A percentile compares a stretch with the other conserved stretches of the same genome.
These are phyloP conservation scores for Lobophora halterata DNA, from an alignment of 2,888 invertebrate genomes.

Conservation along the genomic window DNA sequence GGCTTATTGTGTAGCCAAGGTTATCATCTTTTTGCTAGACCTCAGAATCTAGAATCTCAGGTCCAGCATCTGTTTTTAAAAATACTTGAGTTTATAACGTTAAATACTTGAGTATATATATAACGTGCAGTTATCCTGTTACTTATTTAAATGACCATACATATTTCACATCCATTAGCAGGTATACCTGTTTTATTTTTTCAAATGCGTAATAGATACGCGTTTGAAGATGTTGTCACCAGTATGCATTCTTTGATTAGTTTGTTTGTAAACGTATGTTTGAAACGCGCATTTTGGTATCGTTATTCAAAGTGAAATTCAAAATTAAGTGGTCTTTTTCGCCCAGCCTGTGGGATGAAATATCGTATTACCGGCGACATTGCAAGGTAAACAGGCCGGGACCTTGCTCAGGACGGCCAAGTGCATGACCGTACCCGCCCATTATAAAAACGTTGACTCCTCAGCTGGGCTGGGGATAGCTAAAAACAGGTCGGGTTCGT, in stretches of 20 bases:
- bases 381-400: constrained; percentile 69
- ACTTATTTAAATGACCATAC: constrained; percentile 1
- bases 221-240: constrained; percentile 6
- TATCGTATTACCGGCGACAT: constrained; percentile 52
- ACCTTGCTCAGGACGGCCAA: constrained; percentile 35
- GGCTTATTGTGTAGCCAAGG: constrained; percentile 13
- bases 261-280: neutral
- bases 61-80: constrained; percentile 6
- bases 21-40: constrained; percentile 8
- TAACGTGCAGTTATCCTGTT: constrained; percentile 8
- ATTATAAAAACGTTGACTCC: constrained; percentile 39
- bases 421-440: constrained; percentile 39
- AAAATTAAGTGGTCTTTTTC: too few species aligned
- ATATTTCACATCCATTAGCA: constrained; percentile 2
- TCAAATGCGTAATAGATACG: constrained; percentile 7
- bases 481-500: constrained; percentile 16
- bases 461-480: constrained; percentile 30
- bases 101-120: too few species aligned
- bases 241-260: neutral
- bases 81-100: constrained; percentile 11
- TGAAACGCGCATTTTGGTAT: too few species aligned
- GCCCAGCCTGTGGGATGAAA: too few species aligned
- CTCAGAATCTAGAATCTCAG: neutral
- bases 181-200: constrained; percentile 6
- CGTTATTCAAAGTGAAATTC: too few species aligned